Evolutionary conservation across 2,888 invertebrate species (phyloP).

Genomic region (Tiphia femorata): DNA sequence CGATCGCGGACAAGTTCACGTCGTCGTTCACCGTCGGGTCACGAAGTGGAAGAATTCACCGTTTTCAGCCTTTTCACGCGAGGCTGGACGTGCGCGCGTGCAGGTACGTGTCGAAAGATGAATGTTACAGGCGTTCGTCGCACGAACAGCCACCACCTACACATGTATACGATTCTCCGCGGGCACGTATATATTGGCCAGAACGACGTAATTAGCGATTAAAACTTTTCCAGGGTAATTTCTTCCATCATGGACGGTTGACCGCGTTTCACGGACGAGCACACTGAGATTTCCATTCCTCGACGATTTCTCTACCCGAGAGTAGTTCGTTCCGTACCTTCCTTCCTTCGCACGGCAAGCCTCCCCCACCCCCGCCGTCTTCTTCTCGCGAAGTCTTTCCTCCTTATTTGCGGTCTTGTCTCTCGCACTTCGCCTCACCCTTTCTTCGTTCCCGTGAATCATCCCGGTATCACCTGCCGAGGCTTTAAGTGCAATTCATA

Average conservation of each 20-base stretch:
- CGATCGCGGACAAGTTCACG: too few relatives aligned
- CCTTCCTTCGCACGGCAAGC: too few relatives aligned
- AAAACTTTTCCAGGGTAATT: slow-evolving; percentile 51
- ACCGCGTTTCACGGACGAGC: slow-evolving; percentile 39
- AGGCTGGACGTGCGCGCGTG: background rate
- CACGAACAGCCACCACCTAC: background rate
- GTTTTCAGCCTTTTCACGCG: slow-evolving; percentile 16
- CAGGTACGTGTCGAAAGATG: background rate
- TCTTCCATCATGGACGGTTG: slow-evolving; percentile 48
- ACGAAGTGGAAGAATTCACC: too few relatives aligned
- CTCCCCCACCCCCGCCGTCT: slow-evolving; percentile 22
- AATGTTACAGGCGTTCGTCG: background rate
- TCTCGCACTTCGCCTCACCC: background rate
- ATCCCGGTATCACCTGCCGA: too few relatives aligned
- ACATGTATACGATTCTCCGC: background rate
- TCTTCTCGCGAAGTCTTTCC: slow-evolving; percentile 8
- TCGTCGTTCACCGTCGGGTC: too few relatives aligned
- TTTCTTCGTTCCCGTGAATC: slow-evolving; percentile 4
- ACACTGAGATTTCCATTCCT: slow-evolving; percentile 35
- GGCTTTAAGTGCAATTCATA: background rate
- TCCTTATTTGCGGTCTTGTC: slow-evolving; percentile 3
- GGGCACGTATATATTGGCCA: background rate
- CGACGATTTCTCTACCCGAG: too few relatives aligned
- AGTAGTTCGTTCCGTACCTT: too few relatives aligned
- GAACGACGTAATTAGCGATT: slow-evolving; percentile 54